Percentiles rank a stretch among this genome's conserved stretches.
Conservation (phyloP, 2,113 vertebrate genomes). For the Pimephales promelas region DNA sequence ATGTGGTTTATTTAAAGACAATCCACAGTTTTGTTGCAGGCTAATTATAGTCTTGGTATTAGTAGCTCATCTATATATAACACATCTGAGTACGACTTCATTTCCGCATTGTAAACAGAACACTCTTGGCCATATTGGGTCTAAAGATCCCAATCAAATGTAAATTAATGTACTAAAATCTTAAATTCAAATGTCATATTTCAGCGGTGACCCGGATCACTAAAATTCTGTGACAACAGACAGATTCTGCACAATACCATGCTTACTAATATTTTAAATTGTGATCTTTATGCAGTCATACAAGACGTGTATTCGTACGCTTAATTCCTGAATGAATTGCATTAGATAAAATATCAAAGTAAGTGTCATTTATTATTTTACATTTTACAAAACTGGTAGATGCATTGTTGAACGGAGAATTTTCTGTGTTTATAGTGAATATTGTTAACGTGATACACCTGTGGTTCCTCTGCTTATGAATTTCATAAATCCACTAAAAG, state of each 20-base stretch:
- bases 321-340: not conserved
- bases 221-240: no score
- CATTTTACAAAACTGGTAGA: not conserved
- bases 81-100: not conserved
- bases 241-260: no score
- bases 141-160: not conserved
- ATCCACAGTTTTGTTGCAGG: not conserved
- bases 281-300: no score
- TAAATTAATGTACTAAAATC: not conserved
- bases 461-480: no score
- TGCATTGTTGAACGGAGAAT: not conserved
- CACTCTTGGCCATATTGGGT: not conserved
- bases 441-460: not conserved
- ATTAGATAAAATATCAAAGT: not conserved
- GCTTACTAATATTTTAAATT: no score
- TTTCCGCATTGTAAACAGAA: not conserved
- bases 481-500: not conserved
- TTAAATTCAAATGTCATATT: not conserved
- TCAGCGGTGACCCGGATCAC: not conserved
- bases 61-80: conserved; percentile 10
- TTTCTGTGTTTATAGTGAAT: not conserved
- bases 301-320: no score
- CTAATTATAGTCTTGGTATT: not conserved
- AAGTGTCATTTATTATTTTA: not conserved
- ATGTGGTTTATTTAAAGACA: not conserved